A percentile compares a stretch with the other conserved stretches of the same genome.
Evolutionary conservation across 2,797 vertebrate species (phyloP).

Genomic region (Cyprinodon diabolis): DNA sequence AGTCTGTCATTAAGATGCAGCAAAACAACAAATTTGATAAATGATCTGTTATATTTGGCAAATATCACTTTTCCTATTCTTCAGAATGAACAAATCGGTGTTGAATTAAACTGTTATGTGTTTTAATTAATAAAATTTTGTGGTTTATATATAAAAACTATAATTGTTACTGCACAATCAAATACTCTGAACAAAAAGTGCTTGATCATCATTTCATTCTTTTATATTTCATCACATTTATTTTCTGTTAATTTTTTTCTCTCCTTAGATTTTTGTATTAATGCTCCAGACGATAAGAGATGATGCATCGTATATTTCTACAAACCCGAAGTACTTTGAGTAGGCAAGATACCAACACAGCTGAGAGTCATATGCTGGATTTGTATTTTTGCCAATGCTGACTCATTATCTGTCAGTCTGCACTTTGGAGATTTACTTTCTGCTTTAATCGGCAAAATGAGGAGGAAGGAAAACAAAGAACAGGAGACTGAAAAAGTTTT

Average conservation of each 20-base stretch:
- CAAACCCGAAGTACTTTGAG: not conserved
- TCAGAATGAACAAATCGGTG: not conserved
- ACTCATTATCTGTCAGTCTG: conserved; percentile 64
- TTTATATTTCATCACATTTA: not conserved
- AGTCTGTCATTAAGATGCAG: not conserved
- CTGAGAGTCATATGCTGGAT: conserved; percentile 30
- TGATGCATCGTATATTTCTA: not conserved
- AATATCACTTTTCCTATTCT: not conserved
- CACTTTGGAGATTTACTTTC: conserved; percentile 40
- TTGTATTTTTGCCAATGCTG: conserved; percentile 54
- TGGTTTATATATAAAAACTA: too few relatives aligned
- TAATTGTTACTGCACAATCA: too few relatives aligned
- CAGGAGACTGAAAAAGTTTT: not conserved
- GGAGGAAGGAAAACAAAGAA: conserved; percentile 12
- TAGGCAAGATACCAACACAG: not conserved
- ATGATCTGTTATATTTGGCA: not conserved
- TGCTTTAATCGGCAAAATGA: conserved; percentile 61
- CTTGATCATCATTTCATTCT: not conserved
- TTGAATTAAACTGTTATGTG: not conserved
- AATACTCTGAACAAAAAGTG: too few relatives aligned
- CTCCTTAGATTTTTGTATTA: not conserved
- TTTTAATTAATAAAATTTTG: not conserved
- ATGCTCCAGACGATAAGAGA: not conserved
- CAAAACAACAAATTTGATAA: conserved; percentile 3
- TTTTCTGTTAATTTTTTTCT: not conserved